Evolutionary conservation across 2,888 invertebrate species (phyloP), one percentile per base, ranked within the genome.

Genomic region (Leucophenga montana): DNA sequence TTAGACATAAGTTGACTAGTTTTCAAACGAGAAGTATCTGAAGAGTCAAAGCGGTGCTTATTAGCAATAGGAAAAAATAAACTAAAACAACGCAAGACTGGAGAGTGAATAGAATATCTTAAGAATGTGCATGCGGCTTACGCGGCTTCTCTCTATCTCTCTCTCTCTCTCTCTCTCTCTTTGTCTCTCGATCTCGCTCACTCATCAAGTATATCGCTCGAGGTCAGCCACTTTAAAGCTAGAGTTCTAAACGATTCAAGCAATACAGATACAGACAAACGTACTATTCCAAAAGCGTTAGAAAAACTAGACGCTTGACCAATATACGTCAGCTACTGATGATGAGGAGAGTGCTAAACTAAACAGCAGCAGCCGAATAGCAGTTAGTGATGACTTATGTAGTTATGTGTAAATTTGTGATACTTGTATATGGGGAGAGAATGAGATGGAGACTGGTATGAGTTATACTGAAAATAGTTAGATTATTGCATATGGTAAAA

Each of bases 161-260:
- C 8, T 33, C 3, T 33, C 8, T 33, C 8, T 33, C 3, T 33
- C 33, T 3, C 8, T 33, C 8, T 5, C 33, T 33, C 33, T 8
- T 3, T 8, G 8, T 5, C 33, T 5, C 33, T 33, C 33, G 3
- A 5, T 5, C 11, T 5, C 9, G 11, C 39, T 39, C 11, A 39
- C 39, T 5, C 75, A 78, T 75, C 75, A 11, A 11, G 11, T 39
- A 39, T 39, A 39, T 39, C 39, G 39, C 79, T 83, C 80, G 83
- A 80, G 83, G 80, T 83, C 83, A 78, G 79, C 83, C 76, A 78
- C 80, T 80, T 39, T 39, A 39, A 39, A 39, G 39, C 39, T 8
- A 39, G 11, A 39, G 39, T 39, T 39, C 39, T 39, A 39, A 39
- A 39, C 11, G 39, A 3, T 39, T 39, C 39, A 1, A 39, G 8